phyloP scores from a whole-genome alignment of 2,113 vertebrate species.

The Saccopteryx leptura region DNA sequence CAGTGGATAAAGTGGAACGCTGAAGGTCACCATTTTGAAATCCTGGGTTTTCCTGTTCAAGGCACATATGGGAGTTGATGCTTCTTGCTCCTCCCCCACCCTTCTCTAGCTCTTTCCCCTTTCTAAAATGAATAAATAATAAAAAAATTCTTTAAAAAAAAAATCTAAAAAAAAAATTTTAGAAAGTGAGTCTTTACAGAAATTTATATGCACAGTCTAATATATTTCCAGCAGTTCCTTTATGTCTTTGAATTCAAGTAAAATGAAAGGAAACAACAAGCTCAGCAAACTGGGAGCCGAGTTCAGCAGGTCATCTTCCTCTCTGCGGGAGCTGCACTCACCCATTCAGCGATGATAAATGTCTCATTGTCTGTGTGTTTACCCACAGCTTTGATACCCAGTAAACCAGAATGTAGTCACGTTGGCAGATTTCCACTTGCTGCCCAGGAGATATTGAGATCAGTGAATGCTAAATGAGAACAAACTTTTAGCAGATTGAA shows the following conservation, averaged over 20 bases:
- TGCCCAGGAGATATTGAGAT: not conserved
- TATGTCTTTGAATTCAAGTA: slow-evolving; percentile 52
- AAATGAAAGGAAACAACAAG: not conserved
- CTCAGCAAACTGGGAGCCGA: not conserved
- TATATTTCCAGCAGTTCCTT: not conserved
- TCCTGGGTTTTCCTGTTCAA: too few species aligned
- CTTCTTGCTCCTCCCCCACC: too few species aligned
- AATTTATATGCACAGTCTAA: not conserved
- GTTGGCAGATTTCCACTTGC: slow-evolving; percentile 50
- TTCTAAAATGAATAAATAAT: too few species aligned
- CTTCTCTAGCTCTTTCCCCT: too few species aligned
- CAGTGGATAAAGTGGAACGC: too few species aligned
- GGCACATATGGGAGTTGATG: too few species aligned
- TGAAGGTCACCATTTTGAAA: too few species aligned
- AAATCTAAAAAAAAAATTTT: too few species aligned
- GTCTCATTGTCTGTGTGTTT: slow-evolving; percentile 63
- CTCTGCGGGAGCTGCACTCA: not conserved
- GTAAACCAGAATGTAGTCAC: slow-evolving; percentile 12
- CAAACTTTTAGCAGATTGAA: not conserved
- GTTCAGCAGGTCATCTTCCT: not conserved
- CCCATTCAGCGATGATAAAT: not conserved
- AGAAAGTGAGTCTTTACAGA: not conserved
- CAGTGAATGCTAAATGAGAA: not conserved
- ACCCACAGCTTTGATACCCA: slow-evolving; percentile 31
- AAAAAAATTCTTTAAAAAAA: too few species aligned